Evolutionary conservation across 2,888 invertebrate species (phyloP), one percentile per base, ranked within the genome.

Genomic region (Pollenia amentaria): DNA sequence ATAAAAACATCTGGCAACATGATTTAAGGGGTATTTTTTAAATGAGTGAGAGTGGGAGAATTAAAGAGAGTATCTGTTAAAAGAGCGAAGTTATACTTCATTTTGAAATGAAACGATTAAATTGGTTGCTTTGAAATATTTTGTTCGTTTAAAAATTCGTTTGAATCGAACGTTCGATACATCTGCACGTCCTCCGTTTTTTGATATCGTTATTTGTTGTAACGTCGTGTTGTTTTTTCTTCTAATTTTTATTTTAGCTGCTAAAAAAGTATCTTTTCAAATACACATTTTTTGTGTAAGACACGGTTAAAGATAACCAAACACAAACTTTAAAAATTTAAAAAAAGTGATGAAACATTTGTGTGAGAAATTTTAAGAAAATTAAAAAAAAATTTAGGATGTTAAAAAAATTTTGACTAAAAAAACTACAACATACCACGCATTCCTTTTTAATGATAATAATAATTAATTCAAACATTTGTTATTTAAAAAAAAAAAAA

Each of bases 141-240:
- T 78, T 73, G 69, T 57, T 87, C 69, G 64, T 51, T 53, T 87
- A 21, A 57, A 78, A 88, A 83, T 88, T 88, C 84, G 88, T 88
- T 88, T 88, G 88, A 84, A 88, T 88, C 86, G 87, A 88, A 86
- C 88, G 72, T 85, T 87, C 53, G 86, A 86, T 85, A 88, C 87
- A 82, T 84, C 84, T 85, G 87, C 85, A 87, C 88, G 85, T 87
- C 53, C 14, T 60, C 6, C 21, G 44, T 78, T 77, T 77, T 67
- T 62, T 78, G 82, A 85, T 78, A 81, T 78, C 81, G 82, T 62
- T 72, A 55, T 67, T 82, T 82, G 82, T 82, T 86, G 73, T 51
- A 78, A 69, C 72, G 72, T 78, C 62, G 82, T 82, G 73, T 69
- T 78, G 55, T 77, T 67, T 73, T 60, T 69, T 38, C 38, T 62